Percentiles rank a stretch among this genome's conserved stretches.
Conservation (phyloP, 2,888 invertebrate species). For the Nephrotoma guestfalica region DNA sequence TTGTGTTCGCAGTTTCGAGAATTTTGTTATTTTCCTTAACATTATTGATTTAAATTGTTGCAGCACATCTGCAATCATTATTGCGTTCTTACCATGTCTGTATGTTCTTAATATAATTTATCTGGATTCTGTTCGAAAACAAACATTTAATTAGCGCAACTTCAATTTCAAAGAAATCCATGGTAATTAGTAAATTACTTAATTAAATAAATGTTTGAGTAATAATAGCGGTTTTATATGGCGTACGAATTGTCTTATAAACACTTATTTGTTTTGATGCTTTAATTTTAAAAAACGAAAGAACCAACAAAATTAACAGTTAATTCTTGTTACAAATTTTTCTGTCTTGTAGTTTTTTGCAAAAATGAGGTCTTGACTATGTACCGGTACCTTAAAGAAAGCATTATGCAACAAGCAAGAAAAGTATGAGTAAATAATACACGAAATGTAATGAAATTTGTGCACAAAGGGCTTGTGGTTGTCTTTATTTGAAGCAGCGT, state of each 20-base stretch:
- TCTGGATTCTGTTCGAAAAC: neutral
- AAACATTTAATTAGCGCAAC: neutral
- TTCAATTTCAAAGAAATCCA: no score
- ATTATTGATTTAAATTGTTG: neutral
- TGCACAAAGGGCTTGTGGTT: neutral
- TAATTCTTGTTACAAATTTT: neutral
- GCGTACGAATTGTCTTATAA: neutral
- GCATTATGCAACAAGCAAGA: neutral
- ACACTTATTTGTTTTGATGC: neutral
- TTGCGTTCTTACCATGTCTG: no score
- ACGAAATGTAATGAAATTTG: neutral
- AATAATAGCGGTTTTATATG: neutral
- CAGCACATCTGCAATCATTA: neutral
- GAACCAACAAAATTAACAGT: neutral
- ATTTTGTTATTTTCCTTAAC: neutral
- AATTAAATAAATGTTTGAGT: neutral
- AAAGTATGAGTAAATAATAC: neutral
- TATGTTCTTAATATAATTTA: neutral
- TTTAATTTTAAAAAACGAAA: neutral
- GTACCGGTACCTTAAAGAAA: neutral
- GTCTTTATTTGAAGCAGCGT: neutral
- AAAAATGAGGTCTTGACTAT: neutral
- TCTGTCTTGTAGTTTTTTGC: neutral
- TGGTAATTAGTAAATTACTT: no score
- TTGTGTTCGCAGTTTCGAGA: neutral